Percentiles rank a stretch among this genome's conserved stretches.
These are phyloP conservation scores for Parauchenoglanis ngamensis DNA, from an alignment of 2,797 vertebrate species.

Conservation along the genomic window DNA sequence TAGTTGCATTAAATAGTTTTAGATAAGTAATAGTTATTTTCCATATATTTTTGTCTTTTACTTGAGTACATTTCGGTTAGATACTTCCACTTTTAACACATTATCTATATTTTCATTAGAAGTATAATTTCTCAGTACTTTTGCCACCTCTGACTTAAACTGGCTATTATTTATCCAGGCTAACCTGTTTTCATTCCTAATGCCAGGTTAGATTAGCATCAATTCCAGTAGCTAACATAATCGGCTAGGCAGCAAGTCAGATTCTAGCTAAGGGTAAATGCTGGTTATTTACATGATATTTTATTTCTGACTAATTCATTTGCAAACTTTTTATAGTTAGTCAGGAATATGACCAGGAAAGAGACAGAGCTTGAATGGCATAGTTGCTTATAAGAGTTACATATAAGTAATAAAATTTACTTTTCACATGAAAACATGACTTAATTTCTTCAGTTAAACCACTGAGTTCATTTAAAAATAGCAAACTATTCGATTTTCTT, in stretches of 20 bases:
- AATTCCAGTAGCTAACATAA: neutral
- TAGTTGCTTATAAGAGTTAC: neutral
- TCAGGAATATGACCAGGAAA: neutral
- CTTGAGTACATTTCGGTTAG: neutral
- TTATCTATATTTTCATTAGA: neutral
- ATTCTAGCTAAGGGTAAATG: neutral
- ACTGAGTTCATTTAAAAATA: too few species aligned
- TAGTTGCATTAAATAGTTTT: neutral
- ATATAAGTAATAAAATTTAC: neutral
- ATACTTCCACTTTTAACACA: neutral
- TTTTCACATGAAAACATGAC: neutral
- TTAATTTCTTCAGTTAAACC: neutral
- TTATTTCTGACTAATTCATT: neutral
- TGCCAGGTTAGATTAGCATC: too few species aligned
- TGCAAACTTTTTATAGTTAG: neutral
- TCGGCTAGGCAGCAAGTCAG: neutral
- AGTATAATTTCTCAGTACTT: neutral
- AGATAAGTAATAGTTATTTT: neutral
- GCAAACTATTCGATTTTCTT: too few species aligned
- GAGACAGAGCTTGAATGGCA: neutral
- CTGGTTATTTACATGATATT: neutral
- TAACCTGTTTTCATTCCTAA: neutral
- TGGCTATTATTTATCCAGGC: neutral
- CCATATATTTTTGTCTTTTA: neutral
- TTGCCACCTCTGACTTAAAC: neutral